Base-by-base conservation (phyloP, 2,113 vertebrate genomes). In the Hucho hucho region DNA sequence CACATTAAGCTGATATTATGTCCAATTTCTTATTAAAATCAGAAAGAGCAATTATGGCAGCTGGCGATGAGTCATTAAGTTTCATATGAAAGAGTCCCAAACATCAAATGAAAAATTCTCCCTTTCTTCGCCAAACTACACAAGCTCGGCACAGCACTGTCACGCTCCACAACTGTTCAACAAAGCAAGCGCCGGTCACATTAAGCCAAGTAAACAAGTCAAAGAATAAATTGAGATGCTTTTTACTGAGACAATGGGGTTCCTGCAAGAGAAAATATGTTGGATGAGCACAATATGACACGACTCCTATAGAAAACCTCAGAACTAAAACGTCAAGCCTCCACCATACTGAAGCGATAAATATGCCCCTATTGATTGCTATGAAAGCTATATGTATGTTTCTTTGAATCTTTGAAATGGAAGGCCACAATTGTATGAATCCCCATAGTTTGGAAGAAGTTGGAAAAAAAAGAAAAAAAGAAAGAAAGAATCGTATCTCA, bases 21-120 rank as follows among this genome's bases (percentile, higher is more conserved):
- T 83, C 78, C 85, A 85, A 87, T 87, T 90, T 89, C 90, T 89
- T 90, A 92, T 91, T 93, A 88, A 91, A 91, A 91, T 93, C 88
- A 91, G 87, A 92, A 90, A 89, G 88, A 89, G 87, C 90, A 91
- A 93, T 92, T 92, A 93, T 91, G 85, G 89, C 90, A 89, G 81
- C 84, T 81, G 76, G 87, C 76, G 71, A 92, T 86, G 86, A 91
- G 88, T 92, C 89, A 90, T 90, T 91, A 88, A 87, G 86, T 90
- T 73, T 69, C 79, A 72, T 83, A 87, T 91, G 81, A 90, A 90
- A 92, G 86, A 65, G 75, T 88, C 71, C 56, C 80, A 70, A 83
- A 84, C 90, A 91, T 92, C 83, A 92, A 90, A 90, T 83, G 78
- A 58, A 64, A 86, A 83, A 85, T 84, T 85, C 67, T 77, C 79